Percentiles rank a stretch among this genome's conserved stretches.
phyloP scores from a whole-genome alignment of 2,797 vertebrate genomes.

The Clarias fuscus region DNA sequence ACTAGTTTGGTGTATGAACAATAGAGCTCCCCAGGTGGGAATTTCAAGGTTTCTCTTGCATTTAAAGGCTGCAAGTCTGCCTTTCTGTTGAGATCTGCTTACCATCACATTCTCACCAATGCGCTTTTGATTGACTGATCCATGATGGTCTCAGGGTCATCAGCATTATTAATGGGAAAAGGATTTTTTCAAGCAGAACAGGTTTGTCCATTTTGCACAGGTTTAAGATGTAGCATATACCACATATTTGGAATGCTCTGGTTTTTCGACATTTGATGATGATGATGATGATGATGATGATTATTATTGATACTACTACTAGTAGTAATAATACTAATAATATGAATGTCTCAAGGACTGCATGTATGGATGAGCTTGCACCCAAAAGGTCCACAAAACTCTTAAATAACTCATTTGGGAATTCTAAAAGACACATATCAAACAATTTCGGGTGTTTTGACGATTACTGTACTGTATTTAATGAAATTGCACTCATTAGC shows the following conservation, averaged over 20 bases:
- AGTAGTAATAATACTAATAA: not conserved
- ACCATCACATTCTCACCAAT: not conserved
- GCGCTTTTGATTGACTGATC: not conserved
- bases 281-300: not conserved
- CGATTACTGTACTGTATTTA: not conserved
- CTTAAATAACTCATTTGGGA: not conserved
- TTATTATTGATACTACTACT: not conserved
- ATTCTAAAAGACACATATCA: not conserved
- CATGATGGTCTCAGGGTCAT: not conserved
- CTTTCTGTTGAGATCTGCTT: not conserved
- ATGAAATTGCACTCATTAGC: not conserved
- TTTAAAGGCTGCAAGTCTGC: not conserved
- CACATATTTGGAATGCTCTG: not conserved
- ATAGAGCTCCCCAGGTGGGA: not conserved
- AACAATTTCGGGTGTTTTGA: not conserved
- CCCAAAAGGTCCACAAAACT: not conserved
- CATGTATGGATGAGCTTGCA: not conserved
- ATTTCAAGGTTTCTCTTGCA: conserved; percentile 4
- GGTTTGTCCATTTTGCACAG: not conserved
- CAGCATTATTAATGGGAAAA: not conserved
- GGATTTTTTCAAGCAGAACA: not conserved
- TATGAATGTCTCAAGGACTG: not conserved
- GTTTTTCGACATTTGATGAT: not conserved
- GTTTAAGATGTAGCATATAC: not conserved
- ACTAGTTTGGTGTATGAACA: not conserved